A percentile compares a stretch with the other conserved stretches of the same genome.
Evolutionary conservation across 2,888 invertebrate genomes (phyloP).

Genomic region (Argyresthia goedartella): DNA sequence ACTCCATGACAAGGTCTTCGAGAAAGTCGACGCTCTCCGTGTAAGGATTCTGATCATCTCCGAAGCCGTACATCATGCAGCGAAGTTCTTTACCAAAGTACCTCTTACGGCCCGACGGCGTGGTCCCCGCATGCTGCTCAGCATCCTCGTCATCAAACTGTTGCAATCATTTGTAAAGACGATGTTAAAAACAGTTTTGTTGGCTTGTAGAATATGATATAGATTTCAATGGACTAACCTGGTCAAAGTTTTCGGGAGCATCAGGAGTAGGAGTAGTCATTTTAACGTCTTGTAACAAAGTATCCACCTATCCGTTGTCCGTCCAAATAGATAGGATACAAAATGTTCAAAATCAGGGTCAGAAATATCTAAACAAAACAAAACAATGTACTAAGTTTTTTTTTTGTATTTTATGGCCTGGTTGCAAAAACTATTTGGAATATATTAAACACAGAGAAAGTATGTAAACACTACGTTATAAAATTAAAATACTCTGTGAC

Average conservation of each 20-base stretch:
- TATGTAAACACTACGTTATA: too few relatives aligned
- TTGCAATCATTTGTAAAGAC: neutral
- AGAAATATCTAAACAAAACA: too few relatives aligned
- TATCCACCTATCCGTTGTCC: too few relatives aligned
- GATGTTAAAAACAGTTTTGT: neutral
- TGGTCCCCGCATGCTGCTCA: constrained; percentile 77
- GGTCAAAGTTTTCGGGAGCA: constrained; percentile 49
- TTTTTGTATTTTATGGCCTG: neutral
- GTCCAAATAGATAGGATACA: too few relatives aligned
- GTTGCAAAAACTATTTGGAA: neutral
- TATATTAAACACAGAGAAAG: too few relatives aligned
- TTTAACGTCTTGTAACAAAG: neutral
- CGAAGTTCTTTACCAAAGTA: constrained; percentile 92
- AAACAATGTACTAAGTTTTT: neutral
- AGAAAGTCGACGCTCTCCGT: constrained; percentile 98
- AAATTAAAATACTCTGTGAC: too few relatives aligned
- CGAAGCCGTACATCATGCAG: constrained; percentile 99
- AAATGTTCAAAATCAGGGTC: too few relatives aligned
- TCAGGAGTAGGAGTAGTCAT: constrained; percentile 50
- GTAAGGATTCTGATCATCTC: constrained; percentile 98
- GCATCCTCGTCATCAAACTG: constrained; percentile 78
- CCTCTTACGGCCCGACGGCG: constrained; percentile 82
- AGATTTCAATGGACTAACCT: constrained; percentile 24
- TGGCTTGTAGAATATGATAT: constrained; percentile 1
- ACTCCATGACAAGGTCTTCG: constrained; percentile 98